These are phyloP conservation scores for Cydia pomonella DNA, from an alignment of 1,140 invertebrate genomes.

Conservation along the genomic window DNA sequence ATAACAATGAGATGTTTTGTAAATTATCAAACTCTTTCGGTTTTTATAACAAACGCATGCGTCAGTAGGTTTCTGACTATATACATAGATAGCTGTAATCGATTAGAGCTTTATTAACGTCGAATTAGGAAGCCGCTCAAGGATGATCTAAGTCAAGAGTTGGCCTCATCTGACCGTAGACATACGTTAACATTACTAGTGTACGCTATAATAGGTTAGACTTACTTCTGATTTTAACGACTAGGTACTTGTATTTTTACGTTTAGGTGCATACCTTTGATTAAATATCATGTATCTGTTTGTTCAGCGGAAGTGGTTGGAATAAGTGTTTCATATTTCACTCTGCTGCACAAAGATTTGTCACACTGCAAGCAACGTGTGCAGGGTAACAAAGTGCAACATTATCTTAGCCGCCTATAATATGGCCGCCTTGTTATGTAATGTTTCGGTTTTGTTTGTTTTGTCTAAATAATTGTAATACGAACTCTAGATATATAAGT, in stretches of 20 bases:
- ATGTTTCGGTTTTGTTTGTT: too few species aligned
- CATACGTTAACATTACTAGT: not conserved
- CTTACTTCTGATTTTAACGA: too few species aligned
- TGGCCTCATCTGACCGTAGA: not conserved
- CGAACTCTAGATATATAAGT: too few species aligned
- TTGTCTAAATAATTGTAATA: too few species aligned
- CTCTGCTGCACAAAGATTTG: constrained; percentile 6
- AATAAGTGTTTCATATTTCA: constrained; percentile 13
- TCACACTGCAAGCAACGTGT: not conserved
- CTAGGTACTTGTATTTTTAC: too few species aligned
- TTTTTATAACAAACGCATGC: constrained; percentile 10
- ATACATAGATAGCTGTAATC: not conserved
- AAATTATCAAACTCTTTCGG: not conserved
- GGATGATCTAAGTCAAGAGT: not conserved
- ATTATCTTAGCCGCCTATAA: not conserved
- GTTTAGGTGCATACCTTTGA: constrained; percentile 31
- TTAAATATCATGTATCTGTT: too few species aligned
- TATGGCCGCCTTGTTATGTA: too few species aligned
- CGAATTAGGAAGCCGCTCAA: not conserved
- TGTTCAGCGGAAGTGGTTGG: not conserved
- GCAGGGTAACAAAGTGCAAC: not conserved
- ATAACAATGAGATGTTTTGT: not conserved
- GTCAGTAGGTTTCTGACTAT: not conserved
- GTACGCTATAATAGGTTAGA: not conserved
- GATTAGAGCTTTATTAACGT: not conserved